Evolutionary conservation across 1,140 invertebrate species (phyloP), one percentile per base, ranked within the genome.

Genomic region (Ostrea edulis): DNA sequence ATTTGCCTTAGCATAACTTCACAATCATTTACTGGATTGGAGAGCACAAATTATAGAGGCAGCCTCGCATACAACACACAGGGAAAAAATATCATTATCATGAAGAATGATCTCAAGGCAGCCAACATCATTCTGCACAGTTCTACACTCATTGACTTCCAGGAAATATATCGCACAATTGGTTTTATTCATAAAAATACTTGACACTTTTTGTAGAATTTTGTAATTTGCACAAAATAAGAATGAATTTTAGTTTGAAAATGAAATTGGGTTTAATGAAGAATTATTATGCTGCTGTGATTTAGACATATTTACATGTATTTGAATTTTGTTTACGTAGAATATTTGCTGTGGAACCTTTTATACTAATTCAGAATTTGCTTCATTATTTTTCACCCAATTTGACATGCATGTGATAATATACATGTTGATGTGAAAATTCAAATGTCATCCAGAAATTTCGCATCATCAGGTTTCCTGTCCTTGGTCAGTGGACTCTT

Each of bases 61-160:
- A 77, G 68, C 68, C 68, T 25, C 3, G 12, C 25, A 29, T 12
- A 35, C 22, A 9, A 25, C 11, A 25, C 68, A 77, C 25, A 35
- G 55, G 68, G 29, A 77, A 14, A 77, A 12, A 4, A 14, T 14
- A 77, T 35, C 68, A 77, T 35, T 25, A 29, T 77, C 68, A 77
- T 77, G 8, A 77, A 77, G 68, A 11, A 14, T 77, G 68, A 77
- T 77, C 68, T 77, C 68, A 35, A 44, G 68, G 68, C 68, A 77
- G 68, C 68, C 68, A 35, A 29, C 68, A 35, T 12, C 14, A 77
- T 77, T 14, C 29, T 77, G 68, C 68, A 62, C n/a, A 25, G 22
- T 29, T 77, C 8, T 77, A 35, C 22, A 29, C 68, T 35, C 9
- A 29, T 9, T 12, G 25, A 29, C 29, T 77, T 25, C 14, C 68